Evolutionary conservation across 2,888 invertebrate species (phyloP).

Genomic region (Rhyacophila evoluta): DNA sequence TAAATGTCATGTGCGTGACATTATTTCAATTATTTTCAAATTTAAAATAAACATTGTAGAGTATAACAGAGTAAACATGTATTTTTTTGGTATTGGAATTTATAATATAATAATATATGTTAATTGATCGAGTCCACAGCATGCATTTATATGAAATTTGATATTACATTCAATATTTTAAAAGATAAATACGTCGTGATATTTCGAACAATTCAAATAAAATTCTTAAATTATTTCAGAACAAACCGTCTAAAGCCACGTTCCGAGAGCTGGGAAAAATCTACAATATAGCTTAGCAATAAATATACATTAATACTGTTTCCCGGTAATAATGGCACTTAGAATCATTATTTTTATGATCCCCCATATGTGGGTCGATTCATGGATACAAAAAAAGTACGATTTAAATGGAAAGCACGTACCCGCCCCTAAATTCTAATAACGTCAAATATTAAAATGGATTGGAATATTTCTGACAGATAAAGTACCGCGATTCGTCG

Average conservation of each 20-base stretch:
- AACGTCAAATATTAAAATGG: conserved; percentile 24
- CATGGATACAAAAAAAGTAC: background rate
- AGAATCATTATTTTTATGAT: background rate
- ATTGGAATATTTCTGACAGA: background rate
- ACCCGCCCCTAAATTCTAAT: conserved; percentile 4
- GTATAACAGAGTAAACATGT: too few species aligned
- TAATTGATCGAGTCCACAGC: too few species aligned
- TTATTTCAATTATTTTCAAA: too few species aligned
- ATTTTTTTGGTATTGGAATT: too few species aligned
- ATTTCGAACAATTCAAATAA: background rate
- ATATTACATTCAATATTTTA: too few species aligned
- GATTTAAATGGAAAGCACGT: conserved; percentile 15
- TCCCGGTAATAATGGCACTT: background rate
- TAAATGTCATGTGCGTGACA: too few species aligned
- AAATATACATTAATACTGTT: background rate
- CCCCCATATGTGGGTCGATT: background rate
- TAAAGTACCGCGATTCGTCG: conserved; percentile 9
- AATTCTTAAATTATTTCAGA: background rate
- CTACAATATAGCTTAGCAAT: background rate
- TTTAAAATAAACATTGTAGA: too few species aligned
- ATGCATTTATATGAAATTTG: too few species aligned
- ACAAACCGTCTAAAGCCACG: background rate
- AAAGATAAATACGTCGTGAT: too few species aligned
- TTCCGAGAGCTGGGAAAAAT: background rate
- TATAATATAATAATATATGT: too few species aligned